Evolutionary conservation across 2,888 invertebrate species (phyloP).

Genomic region (Noctua comes): DNA sequence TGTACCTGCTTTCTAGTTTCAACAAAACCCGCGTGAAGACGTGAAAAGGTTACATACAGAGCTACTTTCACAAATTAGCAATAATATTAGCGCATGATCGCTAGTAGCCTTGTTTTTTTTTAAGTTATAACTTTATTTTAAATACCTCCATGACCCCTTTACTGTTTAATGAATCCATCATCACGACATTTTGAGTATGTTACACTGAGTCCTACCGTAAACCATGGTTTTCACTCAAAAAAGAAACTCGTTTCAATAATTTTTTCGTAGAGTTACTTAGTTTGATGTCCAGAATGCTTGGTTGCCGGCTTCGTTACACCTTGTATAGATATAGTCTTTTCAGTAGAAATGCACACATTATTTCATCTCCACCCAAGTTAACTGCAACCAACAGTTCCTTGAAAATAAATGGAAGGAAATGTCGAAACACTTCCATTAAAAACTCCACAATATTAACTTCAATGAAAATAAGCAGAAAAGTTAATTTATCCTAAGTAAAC

Average conservation of each 20-base stretch:
- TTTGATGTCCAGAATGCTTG: too few species aligned
- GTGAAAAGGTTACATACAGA: neutral
- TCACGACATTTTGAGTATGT: too few species aligned
- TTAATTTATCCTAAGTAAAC: slow-evolving; percentile 56
- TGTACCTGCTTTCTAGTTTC: neutral
- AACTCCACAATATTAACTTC: slow-evolving; percentile 50
- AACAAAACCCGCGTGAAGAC: neutral
- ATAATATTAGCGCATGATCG: too few species aligned
- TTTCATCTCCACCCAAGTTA: neutral
- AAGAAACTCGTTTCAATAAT: too few species aligned
- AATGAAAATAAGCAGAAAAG: slow-evolving; percentile 53
- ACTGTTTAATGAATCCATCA: neutral
- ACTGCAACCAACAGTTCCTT: neutral
- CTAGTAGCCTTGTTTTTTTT: too few species aligned
- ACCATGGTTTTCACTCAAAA: too few species aligned
- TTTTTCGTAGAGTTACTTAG: too few species aligned
- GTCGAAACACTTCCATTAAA: slow-evolving; percentile 29
- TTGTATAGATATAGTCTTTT: neutral
- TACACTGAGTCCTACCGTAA: too few species aligned
- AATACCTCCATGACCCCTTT: neutral
- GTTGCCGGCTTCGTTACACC: neutral
- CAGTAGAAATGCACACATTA: neutral
- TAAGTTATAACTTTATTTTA: too few species aligned
- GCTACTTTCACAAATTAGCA: too few species aligned
- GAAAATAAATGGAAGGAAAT: slow-evolving; percentile 20